Percentiles rank a stretch among this genome's conserved stretches.
Evolutionary conservation across 2,797 vertebrate species (phyloP).

Genomic region (Macropus fuliginosus): DNA sequence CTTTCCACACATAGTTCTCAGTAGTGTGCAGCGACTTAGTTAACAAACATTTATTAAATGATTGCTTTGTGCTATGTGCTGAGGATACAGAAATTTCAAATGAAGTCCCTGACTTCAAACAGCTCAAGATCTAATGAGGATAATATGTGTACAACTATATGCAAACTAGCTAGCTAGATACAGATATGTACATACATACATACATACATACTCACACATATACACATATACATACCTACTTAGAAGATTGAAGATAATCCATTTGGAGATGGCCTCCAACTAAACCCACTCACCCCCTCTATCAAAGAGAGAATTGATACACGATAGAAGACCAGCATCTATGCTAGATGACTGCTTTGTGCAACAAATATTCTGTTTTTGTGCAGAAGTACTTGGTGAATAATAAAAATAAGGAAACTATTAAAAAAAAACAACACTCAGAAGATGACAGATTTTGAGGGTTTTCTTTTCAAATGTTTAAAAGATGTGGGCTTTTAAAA

Average conservation of each 20-base stretch:
- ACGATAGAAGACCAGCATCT: background rate
- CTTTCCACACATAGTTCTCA: background rate
- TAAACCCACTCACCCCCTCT: background rate
- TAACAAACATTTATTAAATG: background rate
- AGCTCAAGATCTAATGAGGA: background rate
- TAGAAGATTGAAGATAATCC: background rate
- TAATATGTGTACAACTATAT: background rate
- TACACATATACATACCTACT: too few relatives aligned
- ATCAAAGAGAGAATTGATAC: conserved; percentile 5
- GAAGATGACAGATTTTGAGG: background rate
- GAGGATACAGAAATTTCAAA: background rate
- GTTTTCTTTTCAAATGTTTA: background rate
- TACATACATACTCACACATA: background rate
- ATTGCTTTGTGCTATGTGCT: background rate
- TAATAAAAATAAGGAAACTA: conserved; percentile 5
- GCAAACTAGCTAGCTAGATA: background rate
- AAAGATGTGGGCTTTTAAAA: background rate
- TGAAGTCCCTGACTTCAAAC: background rate
- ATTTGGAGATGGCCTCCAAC: background rate
- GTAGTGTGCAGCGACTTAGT: background rate
- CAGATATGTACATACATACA: background rate
- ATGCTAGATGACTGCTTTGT: background rate
- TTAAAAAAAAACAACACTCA: background rate
- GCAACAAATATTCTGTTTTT: conserved; percentile 33
- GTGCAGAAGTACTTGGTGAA: background rate